Conservation (phyloP, 2,797 vertebrate species). For the Macroramphosus scolopax region DNA sequence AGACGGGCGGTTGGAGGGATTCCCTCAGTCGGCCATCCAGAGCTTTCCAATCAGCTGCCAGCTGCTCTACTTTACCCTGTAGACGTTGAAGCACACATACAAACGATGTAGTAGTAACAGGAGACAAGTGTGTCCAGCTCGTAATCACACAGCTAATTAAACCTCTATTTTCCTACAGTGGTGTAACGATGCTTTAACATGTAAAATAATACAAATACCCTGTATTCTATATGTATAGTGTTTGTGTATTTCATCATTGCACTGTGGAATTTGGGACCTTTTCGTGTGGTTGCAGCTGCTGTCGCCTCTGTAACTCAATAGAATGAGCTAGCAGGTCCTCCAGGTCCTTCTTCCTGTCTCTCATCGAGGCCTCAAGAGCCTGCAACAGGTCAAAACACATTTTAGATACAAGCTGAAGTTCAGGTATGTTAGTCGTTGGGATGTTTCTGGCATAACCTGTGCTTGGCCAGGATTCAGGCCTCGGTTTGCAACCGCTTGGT, state of each 20-base stretch:
- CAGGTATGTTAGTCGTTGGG: no score
- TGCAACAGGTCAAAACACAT: constrained; percentile 24
- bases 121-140: no score
- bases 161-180: no score
- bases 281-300: constrained; percentile 77
- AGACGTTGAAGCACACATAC: constrained; percentile 12
- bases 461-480: constrained; percentile 65
- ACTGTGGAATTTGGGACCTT: constrained; percentile 66
- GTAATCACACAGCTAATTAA: no score
- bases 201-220: constrained; percentile 21
- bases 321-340: constrained; percentile 78
- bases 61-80: constrained; percentile 77
- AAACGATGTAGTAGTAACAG: no score
- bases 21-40: constrained; percentile 76
- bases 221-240: constrained; percentile 10
- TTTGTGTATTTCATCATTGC: constrained; percentile 19
- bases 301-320: constrained; percentile 78
- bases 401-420: background rate
- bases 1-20: constrained; percentile 56
- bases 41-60: constrained; percentile 80
- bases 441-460: no score
- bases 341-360: constrained; percentile 76
- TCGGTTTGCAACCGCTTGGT: constrained; percentile 69
- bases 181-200: no score
- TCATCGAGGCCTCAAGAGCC: constrained; percentile 76